Conservation (phyloP, 1,140 invertebrate species). For the Oryzaephilus surinamensis region DNA sequence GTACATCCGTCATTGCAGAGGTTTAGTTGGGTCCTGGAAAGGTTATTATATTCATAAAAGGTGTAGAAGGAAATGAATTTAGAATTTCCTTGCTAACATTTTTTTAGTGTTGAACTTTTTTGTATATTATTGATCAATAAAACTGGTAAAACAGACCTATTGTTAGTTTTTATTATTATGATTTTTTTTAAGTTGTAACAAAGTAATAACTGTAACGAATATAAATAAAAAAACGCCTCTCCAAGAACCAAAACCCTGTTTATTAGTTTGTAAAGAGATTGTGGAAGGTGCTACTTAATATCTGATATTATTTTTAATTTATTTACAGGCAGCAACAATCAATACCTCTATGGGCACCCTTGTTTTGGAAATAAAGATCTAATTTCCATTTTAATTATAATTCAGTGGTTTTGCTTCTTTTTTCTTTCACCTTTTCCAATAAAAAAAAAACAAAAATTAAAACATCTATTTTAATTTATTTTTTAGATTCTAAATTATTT, state of each 20-base stretch:
- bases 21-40: conserved; percentile 64
- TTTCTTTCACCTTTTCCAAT: not conserved
- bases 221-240: conserved; percentile 16
- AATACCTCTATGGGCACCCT: too few species aligned
- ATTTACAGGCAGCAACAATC: conserved; percentile 42
- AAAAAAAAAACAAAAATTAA: not conserved
- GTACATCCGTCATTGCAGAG: conserved; percentile 47
- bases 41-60: conserved; percentile 66
- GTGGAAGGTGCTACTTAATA: not conserved
- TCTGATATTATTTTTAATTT: conserved; percentile 34
- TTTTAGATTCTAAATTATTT: too few species aligned
- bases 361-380: conserved; percentile 46
- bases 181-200: too few species aligned
- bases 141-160: conserved; percentile 19
- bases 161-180: too few species aligned
- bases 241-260: conserved; percentile 26
- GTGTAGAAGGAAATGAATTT: conserved; percentile 39
- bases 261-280: conserved; percentile 8
- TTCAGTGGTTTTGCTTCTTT: conserved; percentile 23
- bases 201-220: too few species aligned
- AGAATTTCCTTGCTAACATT: conserved; percentile 6
- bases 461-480: too few species aligned
- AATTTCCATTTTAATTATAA: conserved; percentile 39
- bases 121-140: conserved; percentile 25
- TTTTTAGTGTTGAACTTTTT: conserved; percentile 17